Evolutionary conservation across 1,140 invertebrate species (phyloP), one percentile per base, ranked within the genome.

Genomic region (Pectinophora gossypiella): DNA sequence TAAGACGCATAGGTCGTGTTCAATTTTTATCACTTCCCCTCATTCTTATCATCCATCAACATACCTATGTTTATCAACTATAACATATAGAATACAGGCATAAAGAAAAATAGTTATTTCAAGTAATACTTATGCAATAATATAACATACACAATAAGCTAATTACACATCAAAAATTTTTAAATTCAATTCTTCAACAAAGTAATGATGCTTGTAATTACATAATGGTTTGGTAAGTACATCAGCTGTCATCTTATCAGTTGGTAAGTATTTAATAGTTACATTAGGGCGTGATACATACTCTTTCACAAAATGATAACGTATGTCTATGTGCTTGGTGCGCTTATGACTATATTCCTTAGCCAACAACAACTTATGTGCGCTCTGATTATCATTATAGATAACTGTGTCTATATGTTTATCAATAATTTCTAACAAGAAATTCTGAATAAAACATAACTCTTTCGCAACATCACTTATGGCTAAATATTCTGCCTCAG

Each of bases 321-420:
- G 19, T 23, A 50, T 5, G 23, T 50, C 48, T 53, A n/a, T 51
- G 53, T 84, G 82, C 45, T 88, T 88, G 0, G 71, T 72, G 49
- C 66, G 55, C 36, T 57, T 50, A 57, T 85, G 77, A 48, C 4
- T 5, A 23, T 23, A 23, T 23, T 23, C 22, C 10, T 23, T 23
- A 5, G 10, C 22, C 10, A 23, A 23, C 71, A 63, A 87, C 5
- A 82, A 54, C 22, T 75, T 69, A 27, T 73, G 63, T 12, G 83
- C 76, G 56, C 70, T 58, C 58, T 74, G 76, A 68, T 82, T 85
- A 54, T 87, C 69, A 56, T 64, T 72, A 42, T 51, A 70, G 1
- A 78, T 32, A 21, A 48, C 16, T 23, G 61, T 42, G 27, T 19
- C 38, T 15, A 38, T 16, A 19, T 16, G 3, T 40, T 35, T n/a